phyloP scores from a whole-genome alignment of 2,888 invertebrate species.

The Tetropium fuscum region DNA sequence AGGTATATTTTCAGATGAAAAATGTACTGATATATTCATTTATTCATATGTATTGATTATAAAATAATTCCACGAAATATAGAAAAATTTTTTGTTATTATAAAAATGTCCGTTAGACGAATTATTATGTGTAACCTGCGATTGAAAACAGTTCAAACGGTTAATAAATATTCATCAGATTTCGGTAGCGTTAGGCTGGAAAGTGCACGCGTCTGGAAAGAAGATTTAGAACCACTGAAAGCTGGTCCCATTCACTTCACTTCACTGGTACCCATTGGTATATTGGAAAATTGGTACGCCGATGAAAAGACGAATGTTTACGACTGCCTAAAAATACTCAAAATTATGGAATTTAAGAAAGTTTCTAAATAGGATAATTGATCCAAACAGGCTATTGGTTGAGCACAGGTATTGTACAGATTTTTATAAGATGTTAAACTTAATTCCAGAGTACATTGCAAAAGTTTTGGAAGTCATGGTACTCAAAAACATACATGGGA shows the following conservation, averaged over 20 bases:
- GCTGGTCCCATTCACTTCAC: no score
- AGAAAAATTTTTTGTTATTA: neutral
- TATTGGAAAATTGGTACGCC: no score
- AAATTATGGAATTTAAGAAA: no score
- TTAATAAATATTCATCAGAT: neutral
- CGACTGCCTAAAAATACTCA: no score
- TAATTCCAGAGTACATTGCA: neutral
- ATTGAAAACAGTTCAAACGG: neutral
- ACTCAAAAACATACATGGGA: neutral
- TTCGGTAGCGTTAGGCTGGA: neutral
- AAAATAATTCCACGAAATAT: neutral
- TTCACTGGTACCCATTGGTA: no score
- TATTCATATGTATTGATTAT: no score
- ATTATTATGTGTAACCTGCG: no score
- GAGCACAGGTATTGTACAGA: neutral
- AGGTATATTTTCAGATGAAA: no score
- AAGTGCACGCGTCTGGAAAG: no score
- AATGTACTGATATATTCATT: no score
- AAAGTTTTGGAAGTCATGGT: neutral
- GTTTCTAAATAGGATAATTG: neutral
- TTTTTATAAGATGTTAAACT: neutral
- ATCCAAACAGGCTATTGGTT: neutral
- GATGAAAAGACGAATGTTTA: no score
- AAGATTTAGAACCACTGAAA: no score
- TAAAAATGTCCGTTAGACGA: neutral